Evolutionary conservation across 1,140 invertebrate species (phyloP), one percentile per base, ranked within the genome.

Genomic region (Phymorhynchus buccinoides): DNA sequence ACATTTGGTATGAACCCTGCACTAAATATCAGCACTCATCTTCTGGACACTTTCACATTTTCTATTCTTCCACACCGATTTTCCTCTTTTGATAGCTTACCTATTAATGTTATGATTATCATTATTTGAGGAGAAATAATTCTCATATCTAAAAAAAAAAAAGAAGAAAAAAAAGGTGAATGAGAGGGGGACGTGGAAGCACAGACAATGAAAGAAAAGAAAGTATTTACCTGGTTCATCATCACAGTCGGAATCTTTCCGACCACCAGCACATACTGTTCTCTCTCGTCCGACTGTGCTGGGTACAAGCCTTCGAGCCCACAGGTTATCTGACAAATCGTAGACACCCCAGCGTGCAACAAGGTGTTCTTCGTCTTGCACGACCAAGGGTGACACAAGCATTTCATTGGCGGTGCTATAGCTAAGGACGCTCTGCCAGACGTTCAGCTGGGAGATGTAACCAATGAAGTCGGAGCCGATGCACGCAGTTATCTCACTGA

Each of bases 391-490:
- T 22, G 0, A 1, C 6, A 1, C 37, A 37, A 22, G 41, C 73
- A 75, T 75, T 41, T 1, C 1, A 3, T 41, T 16, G 22, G 18
- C 16, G 6, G 48, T 44, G 12, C 18, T 52, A 12, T 9, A 52
- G 27, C 0, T 35, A 27, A 79, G 14, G 7, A 3, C 27, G 1
- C 27, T 18, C 6, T 52, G 27, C 77, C 77, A 79, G 12, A 79
- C 71, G 4, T 30, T 3, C 4, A 79, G 42, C 77, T 79, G 77
- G 44, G 77, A 79, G n/a, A 79, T 32, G 77, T 79, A 79, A 27
- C 77, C 77, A n/a, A 12, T 18, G 42, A 79, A 52, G n/a, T 35
- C 14, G 3, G 4, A 42, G 32, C 77, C 77, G 30, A 79, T 79
- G 77, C 32, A 79, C 6, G 52, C 35, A n/a, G 9, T 37, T 35